Evolutionary conservation across 2,113 vertebrate genomes (phyloP), one percentile per base, ranked within the genome.

Genomic region (Emydocephalus ijimae): DNA sequence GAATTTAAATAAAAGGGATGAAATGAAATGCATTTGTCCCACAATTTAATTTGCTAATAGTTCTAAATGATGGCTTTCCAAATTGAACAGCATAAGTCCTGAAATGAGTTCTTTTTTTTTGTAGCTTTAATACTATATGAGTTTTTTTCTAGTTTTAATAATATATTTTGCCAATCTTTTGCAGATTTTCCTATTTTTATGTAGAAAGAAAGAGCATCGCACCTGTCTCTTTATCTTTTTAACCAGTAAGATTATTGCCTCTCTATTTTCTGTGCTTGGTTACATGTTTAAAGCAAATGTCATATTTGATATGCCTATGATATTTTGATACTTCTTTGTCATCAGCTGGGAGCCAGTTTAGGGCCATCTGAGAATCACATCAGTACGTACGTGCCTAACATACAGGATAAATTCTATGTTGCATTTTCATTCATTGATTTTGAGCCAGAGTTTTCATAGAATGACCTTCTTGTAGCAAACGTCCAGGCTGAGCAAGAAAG

Each of bases 221-320:
- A 91, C 8, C 69, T 81, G 6, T 81, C n/a, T 21, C 18, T 81
- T 81, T 81, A 81, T 81, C 20, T 39, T 81, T 74, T 43, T 21
- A 81, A 43, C 34, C 26, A 5, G 5, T 14, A 39, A 86, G 64
- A 74, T 90, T 5, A 59, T 50, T 92, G 12, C 21, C 94, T 94
- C 50, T 10, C 4, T n/a, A 23, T 23, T 94, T 93, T 43, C 43
- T 26, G 5, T 91, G 48, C 94, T 93, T 94, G 89, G 29, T 21
- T 4, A 0, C 89, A 55, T 2, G 90, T 91, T 54, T 95, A 94
- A 26, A 2, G 5, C 20, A 55, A 90, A 91, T 45, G 10, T 48
- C 8, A 56, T 88, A 21, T 8, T 26, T 88, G 5, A 52, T 61
- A 52, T 39, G 91, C 91, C 91, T 88, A 26, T 11, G 93, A 94